A percentile compares a stretch with the other conserved stretches of the same genome.
phyloP scores from a whole-genome alignment of 1,140 invertebrate genomes.

The Lutraria rhynchaena region DNA sequence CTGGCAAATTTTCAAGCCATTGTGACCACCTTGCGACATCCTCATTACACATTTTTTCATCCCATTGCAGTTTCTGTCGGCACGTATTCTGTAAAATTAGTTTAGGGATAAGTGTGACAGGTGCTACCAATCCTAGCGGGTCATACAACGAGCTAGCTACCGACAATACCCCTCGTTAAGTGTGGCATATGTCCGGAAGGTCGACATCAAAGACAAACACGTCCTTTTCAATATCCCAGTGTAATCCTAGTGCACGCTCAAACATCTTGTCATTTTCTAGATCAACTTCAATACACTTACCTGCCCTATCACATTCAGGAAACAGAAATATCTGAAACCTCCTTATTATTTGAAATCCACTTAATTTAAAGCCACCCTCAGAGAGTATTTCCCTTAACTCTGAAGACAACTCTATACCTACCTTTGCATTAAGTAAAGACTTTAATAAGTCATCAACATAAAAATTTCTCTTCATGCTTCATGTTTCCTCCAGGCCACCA shows the following conservation, averaged over 20 bases:
- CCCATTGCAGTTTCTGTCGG: constrained; percentile 52
- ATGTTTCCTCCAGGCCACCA: constrained; percentile 36
- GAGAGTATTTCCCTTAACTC: background rate
- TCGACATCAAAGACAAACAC: constrained; percentile 39
- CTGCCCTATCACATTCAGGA: background rate
- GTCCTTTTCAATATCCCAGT: constrained; percentile 55
- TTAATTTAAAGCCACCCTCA: background rate
- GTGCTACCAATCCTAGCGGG: constrained; percentile 65
- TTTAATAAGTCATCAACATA: constrained; percentile 56
- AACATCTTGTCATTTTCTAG: background rate
- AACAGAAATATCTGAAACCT: background rate
- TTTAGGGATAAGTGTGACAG: constrained; percentile 48
- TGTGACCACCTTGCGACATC: background rate
- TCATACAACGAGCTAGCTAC: constrained; percentile 63
- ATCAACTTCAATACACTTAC: background rate
- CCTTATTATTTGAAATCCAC: background rate
- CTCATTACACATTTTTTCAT: constrained; percentile 49
- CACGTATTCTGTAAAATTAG: constrained; percentile 55
- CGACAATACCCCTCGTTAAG: constrained; percentile 52
- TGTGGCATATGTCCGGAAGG: background rate
- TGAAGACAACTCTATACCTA: constrained; percentile 1
- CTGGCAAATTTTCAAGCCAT: background rate
- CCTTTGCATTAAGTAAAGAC: background rate
- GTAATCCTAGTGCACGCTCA: constrained; percentile 29
- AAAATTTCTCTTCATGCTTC: constrained; percentile 18